These are phyloP conservation scores for Phymatocera aterrima DNA, from an alignment of 2,888 invertebrate genomes.

Conservation along the genomic window DNA sequence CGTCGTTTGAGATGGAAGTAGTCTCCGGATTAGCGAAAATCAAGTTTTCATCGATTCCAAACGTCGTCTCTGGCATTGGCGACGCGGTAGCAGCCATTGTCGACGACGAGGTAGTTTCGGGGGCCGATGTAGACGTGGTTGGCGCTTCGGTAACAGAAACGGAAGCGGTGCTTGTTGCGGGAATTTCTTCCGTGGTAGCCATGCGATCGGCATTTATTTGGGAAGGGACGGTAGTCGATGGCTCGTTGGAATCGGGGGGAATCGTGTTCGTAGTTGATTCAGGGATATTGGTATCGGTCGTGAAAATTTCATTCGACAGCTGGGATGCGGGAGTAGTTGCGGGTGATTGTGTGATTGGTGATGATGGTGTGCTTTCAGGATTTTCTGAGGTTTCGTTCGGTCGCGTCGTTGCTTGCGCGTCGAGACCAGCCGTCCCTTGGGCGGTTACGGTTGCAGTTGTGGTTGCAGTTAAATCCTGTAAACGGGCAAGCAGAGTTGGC, in stretches of 20 bases:
- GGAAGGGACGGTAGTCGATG: conserved; percentile 49
- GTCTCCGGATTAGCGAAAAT: conserved; percentile 3
- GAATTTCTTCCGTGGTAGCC: conserved; percentile 34
- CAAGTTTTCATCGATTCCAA: conserved; percentile 28
- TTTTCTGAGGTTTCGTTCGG: conserved; percentile 54
- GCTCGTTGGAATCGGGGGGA: conserved; percentile 37
- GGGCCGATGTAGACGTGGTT: conserved; percentile 20
- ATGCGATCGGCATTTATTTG: conserved; percentile 46
- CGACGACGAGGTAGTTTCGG: conserved; percentile 39
- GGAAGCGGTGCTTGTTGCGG: conserved; percentile 44
- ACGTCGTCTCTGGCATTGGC: conserved; percentile 29
- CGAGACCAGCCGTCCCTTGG: conserved; percentile 72
- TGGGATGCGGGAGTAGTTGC: conserved; percentile 44
- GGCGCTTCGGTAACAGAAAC: conserved; percentile 37
- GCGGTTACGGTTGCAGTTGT: conserved; percentile 61
- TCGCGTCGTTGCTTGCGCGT: conserved; percentile 58
- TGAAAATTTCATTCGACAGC: conserved; percentile 49
- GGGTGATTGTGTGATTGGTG: conserved; percentile 69
- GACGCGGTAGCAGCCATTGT: conserved; percentile 40
- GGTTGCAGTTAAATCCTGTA: conserved; percentile 70
- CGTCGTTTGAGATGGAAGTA: neutral
- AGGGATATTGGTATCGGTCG: conserved; percentile 48
- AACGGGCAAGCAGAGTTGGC: conserved; percentile 70
- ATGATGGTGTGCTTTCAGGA: conserved; percentile 75
- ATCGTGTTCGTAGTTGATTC: conserved; percentile 45